Base-by-base conservation (phyloP, 1,140 invertebrate genomes). In the Luehdorfia chinensis region DNA sequence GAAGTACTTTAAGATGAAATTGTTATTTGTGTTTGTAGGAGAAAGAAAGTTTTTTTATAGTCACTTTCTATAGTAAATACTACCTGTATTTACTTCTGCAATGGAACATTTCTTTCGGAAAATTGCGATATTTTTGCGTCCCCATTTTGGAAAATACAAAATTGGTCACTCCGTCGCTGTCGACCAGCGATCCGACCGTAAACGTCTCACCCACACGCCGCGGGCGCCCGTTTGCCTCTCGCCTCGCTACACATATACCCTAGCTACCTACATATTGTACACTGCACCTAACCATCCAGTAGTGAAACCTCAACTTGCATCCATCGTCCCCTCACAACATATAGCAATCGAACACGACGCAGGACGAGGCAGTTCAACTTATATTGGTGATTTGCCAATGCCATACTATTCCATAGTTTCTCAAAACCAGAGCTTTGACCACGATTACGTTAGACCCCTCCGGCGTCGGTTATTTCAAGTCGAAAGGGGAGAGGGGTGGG, bases 141-240 rank as follows among this genome's bases (percentile, higher is more conserved):
- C n/a, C n/a, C n/a, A n/a, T n/a, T n/a, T n/a, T n/a, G n/a, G n/a
- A n/a, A n/a, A n/a, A n/a, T n/a, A n/a, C n/a, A n/a, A n/a, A n/a
- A n/a, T n/a, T 80, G 62, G 78, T 51, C 52, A 67, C 60, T 48
- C 37, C 47, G 60, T 28, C 66, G 66, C 73, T 76, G 81, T 75
- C 76, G 79, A 76, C 74, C 77, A 68, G 77, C 81, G 75, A 83
- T 77, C 75, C 79, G 65, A 76, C 81, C 79, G 79, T 85, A 84
- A 85, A 85, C 79, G 79, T 85, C 81, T 85, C 81, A 78, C 81
- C 79, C 81, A 85, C 80, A 78, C 76, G 76, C 76, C 69, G 74
- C 68, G 74, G 57, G 55, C 75, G 63, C 76, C 74, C 74, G 73
- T 72, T 77, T 71, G 75, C 75, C 75, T 68, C 68, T 79, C 75